phyloP scores from a whole-genome alignment of 2,888 invertebrate genomes.

The Drosophila mercatorum region DNA sequence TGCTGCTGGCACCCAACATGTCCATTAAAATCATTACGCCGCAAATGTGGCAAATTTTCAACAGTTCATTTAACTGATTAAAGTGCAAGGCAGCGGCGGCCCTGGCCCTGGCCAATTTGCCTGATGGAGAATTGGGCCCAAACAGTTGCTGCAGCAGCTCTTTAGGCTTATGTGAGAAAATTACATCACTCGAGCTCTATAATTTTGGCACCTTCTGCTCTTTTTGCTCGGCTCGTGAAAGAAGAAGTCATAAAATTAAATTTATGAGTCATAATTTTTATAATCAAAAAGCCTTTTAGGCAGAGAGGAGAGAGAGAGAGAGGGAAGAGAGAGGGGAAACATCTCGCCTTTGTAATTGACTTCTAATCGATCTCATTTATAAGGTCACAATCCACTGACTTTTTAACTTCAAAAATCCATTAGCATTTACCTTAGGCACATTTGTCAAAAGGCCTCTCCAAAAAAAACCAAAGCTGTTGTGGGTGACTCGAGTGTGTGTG shows the following conservation, averaged over 20 bases:
- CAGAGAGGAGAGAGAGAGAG: background rate
- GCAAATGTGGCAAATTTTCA: slow-evolving; percentile 78
- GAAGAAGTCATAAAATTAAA: slow-evolving; percentile 77
- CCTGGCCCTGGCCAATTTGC: slow-evolving; percentile 52
- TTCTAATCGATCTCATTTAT: slow-evolving; percentile 73
- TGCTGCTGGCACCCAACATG: background rate
- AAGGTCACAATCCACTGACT: slow-evolving; percentile 25
- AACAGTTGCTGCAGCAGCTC: slow-evolving; percentile 17
- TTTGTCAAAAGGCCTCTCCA: slow-evolving; percentile 63
- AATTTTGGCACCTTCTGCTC: slow-evolving; percentile 70
- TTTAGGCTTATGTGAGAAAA: slow-evolving; percentile 64
- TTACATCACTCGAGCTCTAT: slow-evolving; percentile 45
- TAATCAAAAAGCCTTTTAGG: slow-evolving; percentile 64
- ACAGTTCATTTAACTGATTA: slow-evolving; percentile 81
- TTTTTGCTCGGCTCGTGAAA: slow-evolving; percentile 3
- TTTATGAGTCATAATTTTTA: slow-evolving; percentile 73
- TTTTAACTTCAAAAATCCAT: slow-evolving; percentile 50
- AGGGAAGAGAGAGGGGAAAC: background rate
- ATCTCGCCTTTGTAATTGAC: slow-evolving; percentile 64
- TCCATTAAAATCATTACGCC: slow-evolving; percentile 60
- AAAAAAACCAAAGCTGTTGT: slow-evolving; percentile 27
- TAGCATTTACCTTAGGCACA: slow-evolving; percentile 66
- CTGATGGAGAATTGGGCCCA: slow-evolving; percentile 59
- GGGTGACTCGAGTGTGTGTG: slow-evolving; percentile 46
- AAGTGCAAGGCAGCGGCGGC: slow-evolving; percentile 44